phyloP scores from a whole-genome alignment of 2,113 vertebrate genomes.

The Anoura caudifer region DNA sequence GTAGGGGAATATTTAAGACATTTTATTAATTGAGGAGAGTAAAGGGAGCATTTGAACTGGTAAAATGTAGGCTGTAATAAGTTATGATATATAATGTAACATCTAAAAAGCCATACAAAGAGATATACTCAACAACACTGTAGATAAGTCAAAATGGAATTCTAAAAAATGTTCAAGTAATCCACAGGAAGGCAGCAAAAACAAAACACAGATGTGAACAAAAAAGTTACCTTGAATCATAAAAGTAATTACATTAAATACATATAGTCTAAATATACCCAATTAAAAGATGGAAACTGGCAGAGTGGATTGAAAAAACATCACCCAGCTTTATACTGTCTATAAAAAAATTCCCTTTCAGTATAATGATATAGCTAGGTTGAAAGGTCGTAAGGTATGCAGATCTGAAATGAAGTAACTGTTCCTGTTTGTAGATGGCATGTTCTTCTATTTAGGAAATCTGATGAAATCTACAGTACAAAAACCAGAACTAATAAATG shows the following conservation, averaged over 20 bases:
- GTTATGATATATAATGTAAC: neutral
- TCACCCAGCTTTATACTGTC: neutral
- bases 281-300: neutral
- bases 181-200: neutral
- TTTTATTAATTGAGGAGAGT: neutral
- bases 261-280: neutral
- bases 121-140: neutral
- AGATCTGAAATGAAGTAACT: neutral
- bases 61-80: neutral
- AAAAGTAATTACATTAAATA: neutral
- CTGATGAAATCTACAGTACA: neutral
- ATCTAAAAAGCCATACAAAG: neutral
- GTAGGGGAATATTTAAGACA: neutral
- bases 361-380: neutral
- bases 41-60: neutral
- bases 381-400: neutral
- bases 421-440: neutral
- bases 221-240: neutral
- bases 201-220: neutral
- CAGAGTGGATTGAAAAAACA: neutral
- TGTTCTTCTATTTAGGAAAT: neutral
- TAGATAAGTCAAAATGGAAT: neutral
- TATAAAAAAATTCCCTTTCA: neutral
- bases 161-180: neutral
- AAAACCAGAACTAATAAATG: neutral